These are phyloP conservation scores for Montipora capitata DNA, from an alignment of 92 coral and sea anemone species.

Conservation along the genomic window DNA sequence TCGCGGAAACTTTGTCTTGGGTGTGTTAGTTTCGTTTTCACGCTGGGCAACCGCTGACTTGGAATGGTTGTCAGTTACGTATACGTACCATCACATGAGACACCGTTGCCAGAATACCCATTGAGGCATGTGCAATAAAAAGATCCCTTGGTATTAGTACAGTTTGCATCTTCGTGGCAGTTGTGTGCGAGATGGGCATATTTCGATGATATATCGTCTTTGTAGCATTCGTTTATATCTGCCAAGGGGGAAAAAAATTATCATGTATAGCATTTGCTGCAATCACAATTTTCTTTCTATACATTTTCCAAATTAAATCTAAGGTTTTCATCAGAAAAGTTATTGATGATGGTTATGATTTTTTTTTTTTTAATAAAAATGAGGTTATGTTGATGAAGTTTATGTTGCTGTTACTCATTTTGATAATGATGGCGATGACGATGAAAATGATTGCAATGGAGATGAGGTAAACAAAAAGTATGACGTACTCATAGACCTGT, in stretches of 20 bases:
- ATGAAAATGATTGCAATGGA: too few species aligned
- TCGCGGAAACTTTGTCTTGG: neutral
- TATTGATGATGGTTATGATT: too few species aligned
- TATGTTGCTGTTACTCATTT: too few species aligned
- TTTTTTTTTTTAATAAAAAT: too few species aligned
- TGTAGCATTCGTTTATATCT: slow-evolving; percentile 80
- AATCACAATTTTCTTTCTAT: too few species aligned
- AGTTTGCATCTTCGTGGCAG: slow-evolving; percentile 84
- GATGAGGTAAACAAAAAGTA: too few species aligned
- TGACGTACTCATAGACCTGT: too few species aligned
- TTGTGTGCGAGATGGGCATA: slow-evolving; percentile 75
- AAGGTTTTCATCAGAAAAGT: too few species aligned
- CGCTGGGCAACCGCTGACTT: neutral
- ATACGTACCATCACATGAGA: slow-evolving; percentile 57
- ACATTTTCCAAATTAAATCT: too few species aligned
- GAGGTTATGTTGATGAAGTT: too few species aligned
- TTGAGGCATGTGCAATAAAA: slow-evolving; percentile 69
- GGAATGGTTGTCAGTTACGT: neutral
- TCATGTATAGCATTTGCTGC: too few species aligned
- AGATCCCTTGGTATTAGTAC: slow-evolving; percentile 86
- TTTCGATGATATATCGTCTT: slow-evolving; percentile 54
- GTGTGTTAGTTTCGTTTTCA: neutral
- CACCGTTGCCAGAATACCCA: slow-evolving; percentile 74
- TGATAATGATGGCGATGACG: too few species aligned
- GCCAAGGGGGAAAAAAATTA: neutral